Evolutionary conservation across 2,888 invertebrate species (phyloP).

Genomic region (Morinoia aosen): DNA sequence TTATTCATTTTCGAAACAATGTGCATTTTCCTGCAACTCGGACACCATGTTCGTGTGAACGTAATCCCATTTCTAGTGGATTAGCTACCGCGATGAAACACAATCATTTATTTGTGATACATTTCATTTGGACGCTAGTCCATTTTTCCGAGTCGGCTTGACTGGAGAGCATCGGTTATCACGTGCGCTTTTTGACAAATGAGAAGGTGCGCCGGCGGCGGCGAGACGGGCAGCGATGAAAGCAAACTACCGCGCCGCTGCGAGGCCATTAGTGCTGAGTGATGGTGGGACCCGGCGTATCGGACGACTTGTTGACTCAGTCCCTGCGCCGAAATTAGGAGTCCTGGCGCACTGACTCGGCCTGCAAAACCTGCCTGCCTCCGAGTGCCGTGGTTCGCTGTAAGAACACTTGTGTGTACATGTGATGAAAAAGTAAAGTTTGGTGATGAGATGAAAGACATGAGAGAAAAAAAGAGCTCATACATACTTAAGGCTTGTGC

Average conservation of each 20-base stretch:
- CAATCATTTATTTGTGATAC: not conserved
- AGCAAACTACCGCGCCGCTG: not conserved
- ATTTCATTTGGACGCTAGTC: not conserved
- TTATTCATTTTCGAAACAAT: not conserved
- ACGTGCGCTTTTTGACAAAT: not conserved
- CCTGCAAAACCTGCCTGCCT: not conserved
- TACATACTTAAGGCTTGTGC: too few relatives aligned
- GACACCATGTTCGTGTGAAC: not conserved
- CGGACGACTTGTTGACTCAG: slow-evolving; percentile 34
- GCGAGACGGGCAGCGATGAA: not conserved
- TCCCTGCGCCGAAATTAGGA: not conserved
- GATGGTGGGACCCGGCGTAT: not conserved
- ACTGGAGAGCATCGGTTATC: slow-evolving; percentile 18
- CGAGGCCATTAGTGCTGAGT: slow-evolving; percentile 12
- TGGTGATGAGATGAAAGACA: too few relatives aligned
- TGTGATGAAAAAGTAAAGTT: not conserved
- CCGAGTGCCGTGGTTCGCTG: not conserved
- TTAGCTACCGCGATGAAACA: not conserved
- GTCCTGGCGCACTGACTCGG: not conserved
- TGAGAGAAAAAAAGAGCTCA: too few relatives aligned
- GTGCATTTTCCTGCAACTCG: not conserved
- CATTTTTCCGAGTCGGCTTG: slow-evolving; percentile 10
- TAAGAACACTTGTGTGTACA: not conserved
- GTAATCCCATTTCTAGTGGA: not conserved
- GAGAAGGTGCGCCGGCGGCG: not conserved